Percentiles rank a stretch among this genome's conserved stretches.
Conservation (phyloP, 2,113 vertebrate genomes). For the Drymodes brunneopygia region DNA sequence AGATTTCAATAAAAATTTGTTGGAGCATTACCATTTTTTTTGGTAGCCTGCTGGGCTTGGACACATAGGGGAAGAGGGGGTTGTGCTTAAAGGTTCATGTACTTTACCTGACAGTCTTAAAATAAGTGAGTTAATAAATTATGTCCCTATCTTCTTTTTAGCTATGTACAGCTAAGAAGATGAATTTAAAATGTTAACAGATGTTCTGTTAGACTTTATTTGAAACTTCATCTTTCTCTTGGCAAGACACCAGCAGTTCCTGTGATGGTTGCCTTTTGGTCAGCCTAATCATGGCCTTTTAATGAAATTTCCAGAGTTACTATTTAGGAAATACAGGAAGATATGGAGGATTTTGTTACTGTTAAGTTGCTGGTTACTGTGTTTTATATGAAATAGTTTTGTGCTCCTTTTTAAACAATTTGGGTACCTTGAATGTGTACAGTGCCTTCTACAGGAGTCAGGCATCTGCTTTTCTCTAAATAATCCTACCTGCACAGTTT, state of each 20-base stretch:
- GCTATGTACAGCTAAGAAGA: not conserved
- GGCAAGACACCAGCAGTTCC: not conserved
- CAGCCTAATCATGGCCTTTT: not conserved
- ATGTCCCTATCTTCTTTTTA: not conserved
- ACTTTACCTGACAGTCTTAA: not conserved
- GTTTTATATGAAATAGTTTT: not conserved
- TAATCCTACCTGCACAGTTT: not conserved
- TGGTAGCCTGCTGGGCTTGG: not conserved
- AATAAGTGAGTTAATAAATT: not conserved
- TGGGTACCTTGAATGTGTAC: not conserved
- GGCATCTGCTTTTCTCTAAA: not conserved
- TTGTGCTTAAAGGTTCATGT: not conserved
- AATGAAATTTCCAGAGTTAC: not conserved
- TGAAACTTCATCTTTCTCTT: not conserved
- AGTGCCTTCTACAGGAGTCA: not conserved
- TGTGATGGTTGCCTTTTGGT: not conserved
- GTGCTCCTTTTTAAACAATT: not conserved
- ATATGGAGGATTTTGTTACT: not conserved
- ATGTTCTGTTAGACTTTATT: not conserved
- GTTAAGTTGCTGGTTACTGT: not conserved
- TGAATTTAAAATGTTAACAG: not conserved
- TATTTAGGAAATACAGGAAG: not conserved
- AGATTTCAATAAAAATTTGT: not conserved
- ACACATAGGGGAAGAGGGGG: no score
- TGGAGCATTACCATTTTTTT: not conserved